These are phyloP conservation scores for Lutraria lutraria DNA, from an alignment of 2,888 invertebrate genomes.

Conservation along the genomic window DNA sequence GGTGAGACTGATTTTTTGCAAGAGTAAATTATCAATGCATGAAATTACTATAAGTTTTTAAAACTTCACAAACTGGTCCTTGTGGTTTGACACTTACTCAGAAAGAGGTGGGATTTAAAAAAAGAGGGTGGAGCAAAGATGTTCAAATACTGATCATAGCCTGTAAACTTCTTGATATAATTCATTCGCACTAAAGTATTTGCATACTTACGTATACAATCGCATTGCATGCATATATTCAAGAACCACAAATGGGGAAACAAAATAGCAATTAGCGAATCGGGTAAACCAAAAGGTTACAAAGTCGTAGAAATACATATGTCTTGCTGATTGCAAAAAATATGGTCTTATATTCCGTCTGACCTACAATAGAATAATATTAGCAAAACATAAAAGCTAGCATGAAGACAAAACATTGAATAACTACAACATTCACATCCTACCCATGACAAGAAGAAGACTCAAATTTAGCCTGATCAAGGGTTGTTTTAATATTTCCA, in stretches of 20 bases:
- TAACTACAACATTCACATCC: not conserved
- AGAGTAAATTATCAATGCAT: too few species aligned
- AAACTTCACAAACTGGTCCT: too few species aligned
- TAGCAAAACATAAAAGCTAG: not conserved
- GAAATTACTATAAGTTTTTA: too few species aligned
- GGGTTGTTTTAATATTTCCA: too few species aligned
- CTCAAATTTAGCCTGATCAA: too few species aligned
- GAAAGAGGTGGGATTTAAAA: too few species aligned
- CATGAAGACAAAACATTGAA: not conserved
- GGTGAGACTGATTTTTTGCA: not conserved
- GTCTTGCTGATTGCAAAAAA: slow-evolving; percentile 56
- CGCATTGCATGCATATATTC: slow-evolving; percentile 93
- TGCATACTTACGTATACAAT: slow-evolving; percentile 91
- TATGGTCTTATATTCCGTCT: slow-evolving; percentile 91
- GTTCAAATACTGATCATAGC: not conserved
- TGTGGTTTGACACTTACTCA: too few species aligned
- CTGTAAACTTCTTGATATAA: not conserved
- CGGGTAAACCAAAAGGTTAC: slow-evolving; percentile 94
- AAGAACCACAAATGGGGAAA: slow-evolving; percentile 96
- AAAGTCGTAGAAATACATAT: slow-evolving; percentile 91
- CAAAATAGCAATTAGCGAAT: slow-evolving; percentile 94
- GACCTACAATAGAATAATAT: slow-evolving; percentile 88
- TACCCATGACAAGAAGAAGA: not conserved
- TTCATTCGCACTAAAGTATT: not conserved
- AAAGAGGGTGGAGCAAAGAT: too few species aligned